phyloP scores from a whole-genome alignment of 2,888 invertebrate genomes.

The Orchesellides sinensis region DNA sequence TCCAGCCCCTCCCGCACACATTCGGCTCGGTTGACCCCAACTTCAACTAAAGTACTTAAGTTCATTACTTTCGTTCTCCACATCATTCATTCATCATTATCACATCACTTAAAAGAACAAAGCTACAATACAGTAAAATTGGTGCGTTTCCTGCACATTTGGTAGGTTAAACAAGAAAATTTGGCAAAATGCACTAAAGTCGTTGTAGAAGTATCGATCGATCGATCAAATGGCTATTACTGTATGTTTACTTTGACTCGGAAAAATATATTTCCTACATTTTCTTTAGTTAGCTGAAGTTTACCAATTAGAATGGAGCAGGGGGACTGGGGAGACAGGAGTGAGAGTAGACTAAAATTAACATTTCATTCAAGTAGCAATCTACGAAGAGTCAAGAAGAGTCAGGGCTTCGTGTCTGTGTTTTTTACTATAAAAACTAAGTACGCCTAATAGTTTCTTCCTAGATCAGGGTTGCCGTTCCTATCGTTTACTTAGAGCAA shows the following conservation, averaged over 20 bases:
- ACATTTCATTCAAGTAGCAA: background rate
- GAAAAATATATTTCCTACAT: background rate
- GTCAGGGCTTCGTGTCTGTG: slow-evolving; percentile 53
- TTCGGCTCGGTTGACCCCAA: slow-evolving; percentile 26
- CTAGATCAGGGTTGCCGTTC: background rate
- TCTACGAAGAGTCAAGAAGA: slow-evolving; percentile 21
- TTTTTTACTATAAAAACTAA: too few species aligned
- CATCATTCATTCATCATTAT: slow-evolving; percentile 18
- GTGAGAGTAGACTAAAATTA: slow-evolving; percentile 23
- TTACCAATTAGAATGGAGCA: slow-evolving; percentile 38
- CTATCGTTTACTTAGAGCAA: slow-evolving; percentile 11
- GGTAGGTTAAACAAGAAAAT: slow-evolving; percentile 70
- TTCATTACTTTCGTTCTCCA: background rate
- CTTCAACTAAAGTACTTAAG: background rate
- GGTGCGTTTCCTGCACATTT: slow-evolving; percentile 5
- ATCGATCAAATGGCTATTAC: background rate
- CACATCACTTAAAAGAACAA: slow-evolving; percentile 1
- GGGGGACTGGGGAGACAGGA: too few species aligned
- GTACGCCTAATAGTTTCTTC: too few species aligned
- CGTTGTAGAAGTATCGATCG: background rate
- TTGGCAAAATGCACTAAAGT: background rate
- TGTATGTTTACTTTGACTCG: background rate
- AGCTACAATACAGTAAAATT: too few species aligned
- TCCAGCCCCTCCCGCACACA: slow-evolving; percentile 39
- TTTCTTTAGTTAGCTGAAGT: slow-evolving; percentile 4